phyloP scores from a whole-genome alignment of 53 echinoderm and acorn worm species.

The Luidia sarsii region DNA sequence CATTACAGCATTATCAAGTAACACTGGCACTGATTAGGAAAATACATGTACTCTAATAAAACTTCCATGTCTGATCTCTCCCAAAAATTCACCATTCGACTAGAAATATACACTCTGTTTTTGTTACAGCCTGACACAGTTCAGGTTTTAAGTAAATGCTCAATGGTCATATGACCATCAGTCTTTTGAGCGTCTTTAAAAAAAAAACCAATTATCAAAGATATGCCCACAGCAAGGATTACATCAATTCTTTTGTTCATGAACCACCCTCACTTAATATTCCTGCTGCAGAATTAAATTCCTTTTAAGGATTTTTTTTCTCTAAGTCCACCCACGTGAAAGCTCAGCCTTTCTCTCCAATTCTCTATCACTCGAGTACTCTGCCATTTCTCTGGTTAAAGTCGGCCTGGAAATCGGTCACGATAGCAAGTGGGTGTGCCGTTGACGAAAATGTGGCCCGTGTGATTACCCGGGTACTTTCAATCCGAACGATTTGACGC shows the following conservation, averaged over 20 bases:
- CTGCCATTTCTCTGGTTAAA: too few species aligned
- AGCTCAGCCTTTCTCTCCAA: too few species aligned
- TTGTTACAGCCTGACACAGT: too few species aligned
- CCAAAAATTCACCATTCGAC: background rate
- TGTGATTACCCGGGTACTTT: too few species aligned
- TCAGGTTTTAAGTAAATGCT: background rate
- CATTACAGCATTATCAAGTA: background rate
- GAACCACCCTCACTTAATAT: background rate
- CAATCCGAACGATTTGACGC: too few species aligned
- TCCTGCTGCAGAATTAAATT: background rate
- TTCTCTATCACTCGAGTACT: too few species aligned
- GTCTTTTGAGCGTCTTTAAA: too few species aligned
- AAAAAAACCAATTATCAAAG: background rate
- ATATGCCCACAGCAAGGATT: background rate
- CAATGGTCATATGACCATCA: too few species aligned
- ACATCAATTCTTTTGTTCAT: background rate
- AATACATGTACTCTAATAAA: slow-evolving; percentile 12
- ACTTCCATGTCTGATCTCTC: background rate
- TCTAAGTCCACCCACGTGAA: background rate
- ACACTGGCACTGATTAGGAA: background rate
- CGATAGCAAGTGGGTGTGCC: too few species aligned
- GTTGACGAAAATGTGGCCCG: too few species aligned
- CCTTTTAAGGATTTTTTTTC: background rate
- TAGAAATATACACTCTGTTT: background rate
- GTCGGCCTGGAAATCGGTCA: too few species aligned